These are phyloP conservation scores for Notiomystis cincta DNA, from an alignment of 2,113 vertebrate genomes.

Conservation along the genomic window DNA sequence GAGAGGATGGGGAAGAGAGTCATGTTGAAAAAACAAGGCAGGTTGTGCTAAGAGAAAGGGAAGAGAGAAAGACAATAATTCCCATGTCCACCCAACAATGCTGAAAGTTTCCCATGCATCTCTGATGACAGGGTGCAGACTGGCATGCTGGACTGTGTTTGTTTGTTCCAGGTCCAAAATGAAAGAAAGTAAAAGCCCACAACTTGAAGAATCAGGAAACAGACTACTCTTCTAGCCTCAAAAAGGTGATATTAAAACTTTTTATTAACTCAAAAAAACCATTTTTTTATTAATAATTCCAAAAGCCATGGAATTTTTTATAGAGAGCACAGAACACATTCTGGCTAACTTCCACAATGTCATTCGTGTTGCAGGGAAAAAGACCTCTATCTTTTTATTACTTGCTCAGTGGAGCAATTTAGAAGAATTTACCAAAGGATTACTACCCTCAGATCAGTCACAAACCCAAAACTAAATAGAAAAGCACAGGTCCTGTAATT, in stretches of 20 bases:
- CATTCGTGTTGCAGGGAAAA: neutral
- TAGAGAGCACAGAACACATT: rapidly evolving
- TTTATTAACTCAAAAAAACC: neutral
- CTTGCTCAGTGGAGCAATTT: neutral
- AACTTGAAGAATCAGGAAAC: neutral
- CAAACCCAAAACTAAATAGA: neutral
- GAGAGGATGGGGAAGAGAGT: neutral
- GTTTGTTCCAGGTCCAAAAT: neutral
- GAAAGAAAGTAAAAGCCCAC: neutral
- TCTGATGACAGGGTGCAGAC: neutral
- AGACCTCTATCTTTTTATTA: neutral
- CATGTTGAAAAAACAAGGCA: neutral
- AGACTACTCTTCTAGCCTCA: neutral
- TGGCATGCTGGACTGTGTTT: neutral
- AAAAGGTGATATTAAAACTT: neutral
- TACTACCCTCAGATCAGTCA: neutral
- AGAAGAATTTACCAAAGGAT: neutral
- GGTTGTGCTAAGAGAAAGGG: neutral
- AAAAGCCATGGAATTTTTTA: neutral
- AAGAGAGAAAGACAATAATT: neutral
- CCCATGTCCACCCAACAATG: neutral
- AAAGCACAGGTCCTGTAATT: neutral
- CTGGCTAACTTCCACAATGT: neutral
- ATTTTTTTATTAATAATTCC: neutral
- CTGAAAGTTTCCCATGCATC: neutral